Evolutionary conservation across 2,888 invertebrate species (phyloP).

Genomic region (Empis stercorea): DNA sequence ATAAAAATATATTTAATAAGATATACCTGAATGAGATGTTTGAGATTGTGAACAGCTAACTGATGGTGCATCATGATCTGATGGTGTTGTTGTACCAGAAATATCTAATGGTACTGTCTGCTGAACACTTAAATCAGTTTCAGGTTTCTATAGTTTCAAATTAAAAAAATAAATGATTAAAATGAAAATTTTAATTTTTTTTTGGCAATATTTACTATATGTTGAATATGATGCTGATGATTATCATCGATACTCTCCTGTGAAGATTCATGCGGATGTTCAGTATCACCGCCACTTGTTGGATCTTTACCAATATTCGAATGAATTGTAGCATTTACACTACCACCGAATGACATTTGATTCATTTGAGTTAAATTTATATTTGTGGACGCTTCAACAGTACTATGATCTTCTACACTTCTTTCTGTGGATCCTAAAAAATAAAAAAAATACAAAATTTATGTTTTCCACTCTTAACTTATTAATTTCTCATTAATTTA

Average conservation of each 20-base stretch:
- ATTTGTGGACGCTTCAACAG: conserved; percentile 29
- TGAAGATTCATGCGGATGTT: conserved; percentile 39
- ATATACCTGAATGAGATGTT: conserved; percentile 33
- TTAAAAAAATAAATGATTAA: neutral
- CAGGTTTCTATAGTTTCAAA: conserved; percentile 27
- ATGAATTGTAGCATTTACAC: conserved; percentile 31
- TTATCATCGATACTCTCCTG: conserved; percentile 42
- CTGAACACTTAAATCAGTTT: conserved; percentile 34
- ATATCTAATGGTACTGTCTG: conserved; percentile 36
- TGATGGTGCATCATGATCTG: conserved; percentile 34
- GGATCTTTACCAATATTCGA: conserved; percentile 36
- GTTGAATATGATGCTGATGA: conserved; percentile 24
- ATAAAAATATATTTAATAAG: neutral
- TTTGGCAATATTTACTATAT: no score
- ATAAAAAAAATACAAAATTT: neutral
- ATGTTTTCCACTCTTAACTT: no score
- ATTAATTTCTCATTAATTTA: neutral
- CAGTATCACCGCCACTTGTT: conserved; percentile 37
- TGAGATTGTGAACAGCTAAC: conserved; percentile 26
- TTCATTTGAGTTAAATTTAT: conserved; percentile 39
- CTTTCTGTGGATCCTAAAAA: conserved; percentile 40
- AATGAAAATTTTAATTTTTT: no score
- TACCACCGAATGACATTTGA: conserved; percentile 38
- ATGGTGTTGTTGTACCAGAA: conserved; percentile 35
- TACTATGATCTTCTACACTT: conserved; percentile 38